A percentile compares a stretch with the other conserved stretches of the same genome.
Conservation (phyloP, 2,888 invertebrate genomes). For the Volucella inflata region DNA sequence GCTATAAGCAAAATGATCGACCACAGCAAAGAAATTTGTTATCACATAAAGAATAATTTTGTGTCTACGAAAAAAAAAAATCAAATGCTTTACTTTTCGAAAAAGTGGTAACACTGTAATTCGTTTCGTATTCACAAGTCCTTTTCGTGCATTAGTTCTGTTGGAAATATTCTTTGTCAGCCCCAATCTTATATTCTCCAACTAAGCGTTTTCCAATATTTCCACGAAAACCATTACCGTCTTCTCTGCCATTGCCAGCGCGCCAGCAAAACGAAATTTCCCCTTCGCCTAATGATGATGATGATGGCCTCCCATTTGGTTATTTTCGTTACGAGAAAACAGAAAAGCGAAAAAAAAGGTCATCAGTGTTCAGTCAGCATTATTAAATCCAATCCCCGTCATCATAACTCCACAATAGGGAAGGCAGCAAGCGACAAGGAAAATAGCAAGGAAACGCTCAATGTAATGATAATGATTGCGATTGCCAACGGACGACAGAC, state of each 20-base stretch:
- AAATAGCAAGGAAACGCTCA: constrained; percentile 42
- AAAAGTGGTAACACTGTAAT: too few relatives aligned
- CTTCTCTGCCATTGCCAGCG: constrained; percentile 48
- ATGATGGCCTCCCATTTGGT: constrained; percentile 68
- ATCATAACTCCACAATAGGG: constrained; percentile 26
- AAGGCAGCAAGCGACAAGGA: neutral
- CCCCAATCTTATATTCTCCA: constrained; percentile 40
- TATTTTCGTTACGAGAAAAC: constrained; percentile 42
- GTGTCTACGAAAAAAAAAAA: too few relatives aligned
- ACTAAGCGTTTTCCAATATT: constrained; percentile 53
- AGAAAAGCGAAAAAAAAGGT: constrained; percentile 36
- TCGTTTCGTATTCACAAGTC: constrained; percentile 1
- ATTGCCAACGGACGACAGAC: constrained; percentile 52
- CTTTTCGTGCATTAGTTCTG: neutral
- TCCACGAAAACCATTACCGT: constrained; percentile 73
- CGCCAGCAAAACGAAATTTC: constrained; percentile 29
- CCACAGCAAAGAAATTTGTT: too few relatives aligned
- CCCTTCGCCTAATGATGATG: constrained; percentile 73
- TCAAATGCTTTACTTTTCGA: too few relatives aligned
- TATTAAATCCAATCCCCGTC: constrained; percentile 52
- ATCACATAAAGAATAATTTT: too few relatives aligned
- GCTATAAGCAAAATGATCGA: too few relatives aligned
- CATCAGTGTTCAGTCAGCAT: constrained; percentile 61
- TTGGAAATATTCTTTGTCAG: constrained; percentile 34
- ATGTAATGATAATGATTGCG: constrained; percentile 63